Base-by-base conservation (phyloP, 37 sponge, comb jelly and placozoan species). In the Agelas oroides region DNA sequence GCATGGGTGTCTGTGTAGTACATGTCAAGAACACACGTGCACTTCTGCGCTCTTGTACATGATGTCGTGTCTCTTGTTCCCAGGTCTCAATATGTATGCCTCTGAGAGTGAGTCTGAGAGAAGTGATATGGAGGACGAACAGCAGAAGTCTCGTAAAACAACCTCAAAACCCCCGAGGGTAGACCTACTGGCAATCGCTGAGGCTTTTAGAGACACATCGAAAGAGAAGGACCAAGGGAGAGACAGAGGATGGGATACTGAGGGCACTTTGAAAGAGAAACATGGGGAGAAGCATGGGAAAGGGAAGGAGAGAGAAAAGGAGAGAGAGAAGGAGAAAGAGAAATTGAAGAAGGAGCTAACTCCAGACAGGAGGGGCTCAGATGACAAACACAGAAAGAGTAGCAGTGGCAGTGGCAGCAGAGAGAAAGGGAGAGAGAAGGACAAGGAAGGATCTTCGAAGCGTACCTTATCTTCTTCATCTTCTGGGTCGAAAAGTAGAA, bases 71-170 rank as follows among this genome's bases (percentile, higher is more conserved):
- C 67, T 55, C n/a, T n/a, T n/a, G 21, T 20, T 31, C 21, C 41
- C 70, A 41, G 70, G 84, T 32, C 53, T 89, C 73, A 66, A 72
- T 62, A 57, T 74, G 67, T 90, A 82, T 60, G 73, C 25, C 1
- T 90, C 84, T 63, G 79, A 38, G 24, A 76, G 90, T 65, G 83
- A 65, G 28, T 69, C 70, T 33, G 89, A 81, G 17, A 32, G 21
- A 8, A 46, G 46, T 46, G 46, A 46, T 46, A 8, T 8, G 8
- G 46, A 46, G 46, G 33, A 23, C 8, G 33, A 55, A 27, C 28
- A 25, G 19, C 20, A 53, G 25, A 27, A n/a, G 27, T 65, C 12
- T 61, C 0, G 65, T 39, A n/a, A 36, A 40, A n/a, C n/a, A n/a
- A n/a, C n/a, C n/a, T n/a, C 52, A 78, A 78, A 65, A 63, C 65